These are phyloP conservation scores for Antedon mediterranea DNA, from an alignment of 53 echinoderm and acorn worm species.

Conservation along the genomic window DNA sequence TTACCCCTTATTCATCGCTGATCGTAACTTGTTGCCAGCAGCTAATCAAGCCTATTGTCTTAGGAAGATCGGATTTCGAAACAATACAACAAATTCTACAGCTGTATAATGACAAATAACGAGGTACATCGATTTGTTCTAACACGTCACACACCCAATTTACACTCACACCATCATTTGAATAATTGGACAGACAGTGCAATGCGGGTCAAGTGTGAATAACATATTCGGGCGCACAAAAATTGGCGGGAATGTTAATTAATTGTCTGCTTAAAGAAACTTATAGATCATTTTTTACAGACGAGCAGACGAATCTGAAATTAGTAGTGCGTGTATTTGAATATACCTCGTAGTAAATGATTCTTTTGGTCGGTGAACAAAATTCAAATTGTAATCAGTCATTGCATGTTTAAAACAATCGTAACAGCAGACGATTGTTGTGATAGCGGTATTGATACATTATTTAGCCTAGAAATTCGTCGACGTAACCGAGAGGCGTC, in stretches of 20 bases:
- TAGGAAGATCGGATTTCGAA: not conserved
- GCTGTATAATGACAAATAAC: not conserved
- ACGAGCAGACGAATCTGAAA: not conserved
- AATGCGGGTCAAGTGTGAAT: not conserved
- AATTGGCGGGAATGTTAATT: not conserved
- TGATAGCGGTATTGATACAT: not conserved
- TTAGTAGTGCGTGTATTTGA: not conserved
- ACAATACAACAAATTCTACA: not conserved
- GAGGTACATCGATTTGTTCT: not conserved
- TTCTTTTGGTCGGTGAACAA: not conserved
- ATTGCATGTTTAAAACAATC: not conserved
- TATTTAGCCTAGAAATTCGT: constrained; percentile 1
- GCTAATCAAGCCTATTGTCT: not conserved
- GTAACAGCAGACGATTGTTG: not conserved
- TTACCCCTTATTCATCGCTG: not conserved
- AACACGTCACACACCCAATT: not conserved
- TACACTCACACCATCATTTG: not conserved
- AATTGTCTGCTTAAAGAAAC: not conserved
- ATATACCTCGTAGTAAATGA: not conserved
- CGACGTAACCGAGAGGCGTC: not conserved
- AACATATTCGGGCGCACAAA: not conserved
- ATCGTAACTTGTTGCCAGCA: not conserved
- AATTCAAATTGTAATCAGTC: not conserved
- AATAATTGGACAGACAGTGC: not conserved
- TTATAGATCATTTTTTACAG: not conserved